phyloP scores from a whole-genome alignment of 2,797 vertebrate species.

The Meriones psammophilus region DNA sequence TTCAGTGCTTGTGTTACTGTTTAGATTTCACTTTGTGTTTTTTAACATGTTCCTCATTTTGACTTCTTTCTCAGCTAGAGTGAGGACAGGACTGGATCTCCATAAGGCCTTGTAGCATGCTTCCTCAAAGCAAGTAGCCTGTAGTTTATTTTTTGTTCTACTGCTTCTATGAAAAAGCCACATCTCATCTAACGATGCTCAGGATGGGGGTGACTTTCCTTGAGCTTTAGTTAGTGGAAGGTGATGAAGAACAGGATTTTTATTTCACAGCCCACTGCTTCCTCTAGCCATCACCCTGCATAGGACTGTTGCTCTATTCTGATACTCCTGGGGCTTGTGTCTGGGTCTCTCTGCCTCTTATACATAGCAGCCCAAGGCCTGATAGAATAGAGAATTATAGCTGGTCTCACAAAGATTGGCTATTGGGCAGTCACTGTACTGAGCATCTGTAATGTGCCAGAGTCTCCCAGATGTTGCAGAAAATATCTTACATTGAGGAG shows the following conservation, averaged over 20 bases:
- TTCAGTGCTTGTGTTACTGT: not conserved
- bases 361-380: not conserved
- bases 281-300: not conserved
- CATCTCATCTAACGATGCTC: not conserved
- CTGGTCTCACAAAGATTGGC: not conserved
- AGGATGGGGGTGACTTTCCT: not conserved
- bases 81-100: not conserved
- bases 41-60: not conserved
- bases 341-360: not conserved
- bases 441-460: not conserved
- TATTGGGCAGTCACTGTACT: not conserved
- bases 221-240: not conserved
- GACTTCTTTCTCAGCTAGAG: not conserved
- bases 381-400: not conserved
- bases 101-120: not conserved
- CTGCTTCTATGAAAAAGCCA: not conserved
- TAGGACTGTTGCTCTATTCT: not conserved
- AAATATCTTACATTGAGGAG: not conserved
- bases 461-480: not conserved
- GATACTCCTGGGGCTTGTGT: not conserved
- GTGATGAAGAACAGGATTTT: not conserved
- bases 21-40: not conserved
- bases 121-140: not conserved
- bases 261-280: not conserved
- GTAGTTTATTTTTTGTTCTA: not conserved